phyloP scores from a whole-genome alignment of 2,888 invertebrate genomes.

The Morpho helenor region DNA sequence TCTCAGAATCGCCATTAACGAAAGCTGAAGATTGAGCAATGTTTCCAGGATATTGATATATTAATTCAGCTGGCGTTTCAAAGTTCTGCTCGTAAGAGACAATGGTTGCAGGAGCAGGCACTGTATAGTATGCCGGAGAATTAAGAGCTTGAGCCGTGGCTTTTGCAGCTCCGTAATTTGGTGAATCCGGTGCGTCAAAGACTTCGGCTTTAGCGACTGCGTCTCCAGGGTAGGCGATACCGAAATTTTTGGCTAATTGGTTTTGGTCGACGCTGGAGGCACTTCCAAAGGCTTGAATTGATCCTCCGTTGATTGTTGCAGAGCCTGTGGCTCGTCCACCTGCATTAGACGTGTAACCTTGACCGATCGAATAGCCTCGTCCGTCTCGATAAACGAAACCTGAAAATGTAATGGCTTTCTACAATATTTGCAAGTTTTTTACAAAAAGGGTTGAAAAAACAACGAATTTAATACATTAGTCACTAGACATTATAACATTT shows the following conservation, averaged over 20 bases:
- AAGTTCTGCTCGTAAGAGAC: constrained; percentile 61
- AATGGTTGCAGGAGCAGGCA: constrained; percentile 54
- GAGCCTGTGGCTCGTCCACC: constrained; percentile 47
- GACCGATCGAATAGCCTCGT: constrained; percentile 51
- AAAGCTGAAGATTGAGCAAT: constrained; percentile 51
- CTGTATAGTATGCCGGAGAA: constrained; percentile 44
- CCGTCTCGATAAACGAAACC: constrained; percentile 55
- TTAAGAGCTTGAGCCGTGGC: constrained; percentile 36
- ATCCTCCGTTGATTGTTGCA: constrained; percentile 43
- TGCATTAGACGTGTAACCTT: constrained; percentile 46
- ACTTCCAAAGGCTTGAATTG: constrained; percentile 45
- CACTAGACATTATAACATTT: too few relatives aligned
- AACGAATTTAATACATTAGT: too few relatives aligned
- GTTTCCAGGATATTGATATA: constrained; percentile 34
- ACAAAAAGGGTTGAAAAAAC: too few relatives aligned
- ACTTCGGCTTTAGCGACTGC: constrained; percentile 44
- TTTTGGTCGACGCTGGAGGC: constrained; percentile 29
- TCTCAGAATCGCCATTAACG: constrained; percentile 44
- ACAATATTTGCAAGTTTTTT: too few relatives aligned
- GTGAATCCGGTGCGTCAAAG: constrained; percentile 35
- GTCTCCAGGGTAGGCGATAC: constrained; percentile 42
- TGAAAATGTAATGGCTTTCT: constrained; percentile 24
- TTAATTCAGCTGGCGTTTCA: constrained; percentile 39
- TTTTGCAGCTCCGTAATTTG: constrained; percentile 35
- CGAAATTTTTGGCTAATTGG: constrained; percentile 37